Evolutionary conservation across 2,888 invertebrate species (phyloP), one percentile per base, ranked within the genome.

Genomic region (Lasiommata megera): DNA sequence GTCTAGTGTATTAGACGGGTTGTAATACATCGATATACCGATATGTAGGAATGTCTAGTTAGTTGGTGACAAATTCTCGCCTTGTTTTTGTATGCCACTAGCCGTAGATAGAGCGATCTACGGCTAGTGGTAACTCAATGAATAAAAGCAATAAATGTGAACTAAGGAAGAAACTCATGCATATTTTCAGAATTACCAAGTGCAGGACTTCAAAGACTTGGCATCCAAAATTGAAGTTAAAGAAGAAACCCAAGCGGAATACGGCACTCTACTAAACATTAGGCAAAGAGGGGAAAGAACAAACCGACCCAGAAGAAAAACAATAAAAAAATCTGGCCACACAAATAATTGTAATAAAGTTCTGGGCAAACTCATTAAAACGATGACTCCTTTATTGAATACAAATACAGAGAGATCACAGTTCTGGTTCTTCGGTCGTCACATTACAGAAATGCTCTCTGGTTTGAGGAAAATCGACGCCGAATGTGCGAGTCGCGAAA

Each of bases 371-470:
- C 71, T 90, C 5, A 54, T 86, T 1, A 61, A 67, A 60, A 76
- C 86, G 0, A 80, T 88, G 79, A 76, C 75, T 37, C 89, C 89
- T 0, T 62, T 73, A 3, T 28, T 61, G 1, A 63, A 68, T 11
- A 50, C 56, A 6, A 48, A 63, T 3, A 23, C 52, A 0, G 60
- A 67, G 1, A 64, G 70, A 5, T 60, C 64, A 1, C 75, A 75
- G 23, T 87, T 81, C 58, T 84, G 84, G 82, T 86, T 81, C 50
- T 86, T 89, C 23, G 84, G 88, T 0, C 80, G 77, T 61, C 88
- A 89, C 72, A 80, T 90, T 0, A 75, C 79, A 0, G 87, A 85
- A 58, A 69, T 78, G 53, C 62, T 90, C 2, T 83, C 82, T 55
- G 62, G 69, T 36, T 84, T 90, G 88, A 78, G 77, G 40, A 65